Conservation (phyloP, 1,140 invertebrate species). For the Lordiphosa stackelbergi region DNA sequence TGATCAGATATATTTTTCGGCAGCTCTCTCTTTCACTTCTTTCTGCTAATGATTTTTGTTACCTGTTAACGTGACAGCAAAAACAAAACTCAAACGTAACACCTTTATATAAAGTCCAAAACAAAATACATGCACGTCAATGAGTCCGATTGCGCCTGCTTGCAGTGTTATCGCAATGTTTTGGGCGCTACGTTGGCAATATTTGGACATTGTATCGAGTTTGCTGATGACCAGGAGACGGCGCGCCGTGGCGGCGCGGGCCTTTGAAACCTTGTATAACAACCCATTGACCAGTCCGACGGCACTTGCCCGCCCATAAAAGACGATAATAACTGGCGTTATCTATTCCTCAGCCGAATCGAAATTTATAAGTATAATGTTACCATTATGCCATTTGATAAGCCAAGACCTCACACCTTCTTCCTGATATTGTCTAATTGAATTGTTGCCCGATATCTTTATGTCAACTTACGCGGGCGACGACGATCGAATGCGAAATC, state of each 20-base stretch:
- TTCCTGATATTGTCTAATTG: constrained; percentile 9
- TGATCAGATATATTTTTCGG: constrained; percentile 29
- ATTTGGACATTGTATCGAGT: constrained; percentile 12
- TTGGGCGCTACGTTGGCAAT: not conserved
- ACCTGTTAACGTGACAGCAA: constrained; percentile 43
- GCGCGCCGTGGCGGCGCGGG: not conserved
- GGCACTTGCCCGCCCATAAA: no score
- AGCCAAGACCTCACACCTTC: constrained; percentile 3
- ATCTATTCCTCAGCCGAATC: not conserved
- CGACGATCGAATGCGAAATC: no score
- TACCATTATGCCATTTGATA: constrained; percentile 22
- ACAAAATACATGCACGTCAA: constrained; percentile 25
- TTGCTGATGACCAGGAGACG: not conserved
- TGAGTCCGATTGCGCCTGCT: constrained; percentile 12
- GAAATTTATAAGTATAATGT: not conserved
- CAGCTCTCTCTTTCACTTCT: constrained; percentile 29
- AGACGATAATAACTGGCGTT: no score
- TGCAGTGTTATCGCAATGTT: constrained; percentile 4
- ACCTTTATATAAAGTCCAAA: constrained; percentile 55
- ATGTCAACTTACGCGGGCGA: no score
- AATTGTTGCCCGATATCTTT: constrained; percentile 5
- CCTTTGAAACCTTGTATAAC: constrained; percentile 14
- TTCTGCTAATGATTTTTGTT: constrained; percentile 14
- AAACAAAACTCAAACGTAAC: constrained; percentile 40
- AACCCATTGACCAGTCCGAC: not conserved